phyloP scores from a whole-genome alignment of 2,797 vertebrate species.

The Trematomus bernacchii region DNA sequence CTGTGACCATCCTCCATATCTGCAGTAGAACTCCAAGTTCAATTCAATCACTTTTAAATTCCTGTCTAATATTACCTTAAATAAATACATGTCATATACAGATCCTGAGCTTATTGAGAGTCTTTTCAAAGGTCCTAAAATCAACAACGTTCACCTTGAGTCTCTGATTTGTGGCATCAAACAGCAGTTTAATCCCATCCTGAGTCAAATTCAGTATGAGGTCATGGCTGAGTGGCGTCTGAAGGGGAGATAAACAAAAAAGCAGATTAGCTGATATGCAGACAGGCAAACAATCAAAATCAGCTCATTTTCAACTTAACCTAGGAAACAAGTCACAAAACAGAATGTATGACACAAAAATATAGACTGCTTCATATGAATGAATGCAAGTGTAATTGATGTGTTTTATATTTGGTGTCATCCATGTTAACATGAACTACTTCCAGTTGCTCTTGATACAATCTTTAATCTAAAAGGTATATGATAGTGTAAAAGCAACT shows the following conservation, averaged over 20 bases:
- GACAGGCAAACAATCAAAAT: slow-evolving; percentile 3
- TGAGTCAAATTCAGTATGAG: slow-evolving; percentile 99
- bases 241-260: slow-evolving; percentile 69
- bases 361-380: background rate
- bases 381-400: background rate
- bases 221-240: slow-evolving; percentile 99
- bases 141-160: slow-evolving; percentile 90
- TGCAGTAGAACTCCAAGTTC: background rate
- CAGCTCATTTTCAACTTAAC: background rate
- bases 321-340: background rate
- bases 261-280: slow-evolving; percentile 22
- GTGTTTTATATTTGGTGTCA: background rate
- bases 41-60: background rate
- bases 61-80: background rate
- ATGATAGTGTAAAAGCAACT: slow-evolving; percentile 4
- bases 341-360: background rate
- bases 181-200: slow-evolving; percentile 99
- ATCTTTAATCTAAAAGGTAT: background rate
- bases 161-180: slow-evolving; percentile 99
- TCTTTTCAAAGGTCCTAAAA: background rate
- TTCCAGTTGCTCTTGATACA: background rate
- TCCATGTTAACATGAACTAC: background rate
- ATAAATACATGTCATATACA: background rate
- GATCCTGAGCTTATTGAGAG: background rate
- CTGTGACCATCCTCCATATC: background rate